Conservation (phyloP, 1,140 invertebrate genomes). For the Caenorhabditis latens region DNA sequence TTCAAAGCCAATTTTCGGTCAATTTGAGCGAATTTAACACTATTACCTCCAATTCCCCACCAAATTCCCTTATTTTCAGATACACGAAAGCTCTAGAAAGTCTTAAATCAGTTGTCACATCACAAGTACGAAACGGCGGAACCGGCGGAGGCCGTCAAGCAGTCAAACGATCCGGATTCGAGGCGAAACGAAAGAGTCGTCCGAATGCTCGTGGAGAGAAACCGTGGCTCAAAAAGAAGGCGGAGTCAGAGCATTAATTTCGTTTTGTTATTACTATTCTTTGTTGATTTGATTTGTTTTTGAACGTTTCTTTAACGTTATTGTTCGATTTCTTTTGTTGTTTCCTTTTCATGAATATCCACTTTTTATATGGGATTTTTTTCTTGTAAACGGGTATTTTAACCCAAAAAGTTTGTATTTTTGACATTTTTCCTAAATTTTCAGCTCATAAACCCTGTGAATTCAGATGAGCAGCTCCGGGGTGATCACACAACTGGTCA, state of each 20-base stretch:
- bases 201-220: constrained; percentile 16
- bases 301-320: constrained; percentile 52
- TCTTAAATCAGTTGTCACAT: neutral
- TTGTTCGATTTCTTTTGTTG: constrained; percentile 39
- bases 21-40: no score
- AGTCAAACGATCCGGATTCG: constrained; percentile 49
- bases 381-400: no score
- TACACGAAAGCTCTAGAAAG: constrained; percentile 13
- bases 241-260: neutral
- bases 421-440: neutral
- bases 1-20: no score
- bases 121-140: neutral
- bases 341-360: constrained; percentile 26
- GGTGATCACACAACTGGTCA: constrained; percentile 59
- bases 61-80: neutral
- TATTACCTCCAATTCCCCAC: neutral
- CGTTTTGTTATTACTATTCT: neutral
- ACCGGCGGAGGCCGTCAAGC: neutral
- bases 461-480: constrained; percentile 35
- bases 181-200: constrained; percentile 48
- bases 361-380: neutral
- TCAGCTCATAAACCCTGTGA: neutral
- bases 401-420: no score
- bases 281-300: constrained; percentile 33
- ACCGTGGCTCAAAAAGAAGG: constrained; percentile 56